phyloP scores from a whole-genome alignment of 2,797 vertebrate species.

The Percopsis omiscomaycus region DNA sequence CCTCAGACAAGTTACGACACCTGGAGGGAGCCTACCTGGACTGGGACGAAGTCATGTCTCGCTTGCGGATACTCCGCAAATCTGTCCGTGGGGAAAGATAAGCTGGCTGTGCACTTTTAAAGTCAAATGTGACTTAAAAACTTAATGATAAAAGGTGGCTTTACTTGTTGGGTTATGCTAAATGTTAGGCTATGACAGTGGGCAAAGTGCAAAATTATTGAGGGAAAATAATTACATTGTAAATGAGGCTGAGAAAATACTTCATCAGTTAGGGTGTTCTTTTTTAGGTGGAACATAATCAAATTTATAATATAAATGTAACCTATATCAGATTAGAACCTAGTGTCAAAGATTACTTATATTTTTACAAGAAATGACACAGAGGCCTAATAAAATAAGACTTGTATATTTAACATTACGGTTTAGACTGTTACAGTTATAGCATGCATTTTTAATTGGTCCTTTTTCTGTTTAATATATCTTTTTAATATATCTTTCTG shows the following conservation, averaged over 20 bases:
- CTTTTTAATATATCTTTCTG: not conserved
- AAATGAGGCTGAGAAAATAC: no score
- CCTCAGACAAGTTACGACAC: constrained; percentile 67
- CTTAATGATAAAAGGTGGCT: not conserved
- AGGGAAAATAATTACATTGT: not conserved
- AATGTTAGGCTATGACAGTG: not conserved
- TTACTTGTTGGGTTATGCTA: not conserved
- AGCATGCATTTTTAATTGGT: not conserved
- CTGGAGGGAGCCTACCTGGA: constrained; percentile 93
- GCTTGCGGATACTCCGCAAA: constrained; percentile 81
- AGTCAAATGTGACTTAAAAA: not conserved
- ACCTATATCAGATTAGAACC: no score
- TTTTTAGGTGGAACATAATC: no score
- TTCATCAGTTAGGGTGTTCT: no score
- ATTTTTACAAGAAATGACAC: no score
- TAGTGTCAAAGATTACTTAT: no score
- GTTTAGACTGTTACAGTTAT: not conserved
- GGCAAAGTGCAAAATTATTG: constrained; percentile 25
- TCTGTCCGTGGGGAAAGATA: constrained; percentile 59
- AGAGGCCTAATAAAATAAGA: no score
- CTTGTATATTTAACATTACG: not conserved
- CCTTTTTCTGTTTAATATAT: not conserved
- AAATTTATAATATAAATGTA: no score
- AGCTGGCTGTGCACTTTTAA: constrained; percentile 14
- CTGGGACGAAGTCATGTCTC: constrained; percentile 95